Evolutionary conservation across 2,113 vertebrate species (phyloP), one percentile per base, ranked within the genome.

Genomic region (Rhombomys opimus): DNA sequence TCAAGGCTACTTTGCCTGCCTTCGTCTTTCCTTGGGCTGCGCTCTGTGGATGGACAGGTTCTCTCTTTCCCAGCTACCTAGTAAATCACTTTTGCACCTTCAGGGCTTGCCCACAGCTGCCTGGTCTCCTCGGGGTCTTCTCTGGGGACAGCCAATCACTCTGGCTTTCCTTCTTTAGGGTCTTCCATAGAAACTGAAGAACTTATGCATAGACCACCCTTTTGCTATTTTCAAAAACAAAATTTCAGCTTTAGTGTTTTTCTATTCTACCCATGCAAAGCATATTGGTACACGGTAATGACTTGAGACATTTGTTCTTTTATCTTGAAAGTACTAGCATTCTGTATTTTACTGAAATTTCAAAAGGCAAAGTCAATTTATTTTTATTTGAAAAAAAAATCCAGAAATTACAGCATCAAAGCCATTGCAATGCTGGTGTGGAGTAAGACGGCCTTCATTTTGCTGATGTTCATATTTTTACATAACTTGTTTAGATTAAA

Each of bases 311-410:
- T 22, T 94, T 91, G 35, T 90, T 91, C 82, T 94, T 89, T 96
- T 72, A 96, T 78, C 35, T 96, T 95, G 82, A 84, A 93, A 75
- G 30, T 27, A 84, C 84, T 57, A 11, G 25, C 87, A 94, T 23
- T 72, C 22, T 78, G 6, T 59, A 89, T 8, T 89, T 95, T 72
- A 81, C 89, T 59, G 32, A 95, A 70, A 91, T 91, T 95, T 94
- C 54, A 96, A 94, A 95, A 95, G 63, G 61, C 54, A 91, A 94
- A 94, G 78, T 87, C 68, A 85, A 89, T 89, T 95, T 95, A 76
- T 73, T 87, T 89, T 96, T 41, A 85, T 91, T 86, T 89, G 38
- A 96, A 95, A 97, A 77, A 54, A n/a, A 84, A 41, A 63, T 93
- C 82, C 3, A 59, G 15, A 94, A 95, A 93, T 91, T 80, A 89